phyloP scores from a whole-genome alignment of 1,140 invertebrate species.

The Oryzaephilus surinamensis region DNA sequence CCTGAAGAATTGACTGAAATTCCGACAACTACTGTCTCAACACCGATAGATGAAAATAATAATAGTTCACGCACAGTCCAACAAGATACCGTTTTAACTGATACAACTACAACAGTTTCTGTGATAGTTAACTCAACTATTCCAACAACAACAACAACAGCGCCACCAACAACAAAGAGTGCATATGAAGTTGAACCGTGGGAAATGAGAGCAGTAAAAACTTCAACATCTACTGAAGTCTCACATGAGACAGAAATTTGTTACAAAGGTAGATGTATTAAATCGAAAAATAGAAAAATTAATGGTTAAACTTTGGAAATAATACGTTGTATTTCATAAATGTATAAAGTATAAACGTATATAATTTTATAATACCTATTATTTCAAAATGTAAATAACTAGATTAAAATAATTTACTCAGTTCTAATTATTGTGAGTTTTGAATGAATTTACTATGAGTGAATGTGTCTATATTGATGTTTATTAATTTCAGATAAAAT shows the following conservation, averaged over 20 bases:
- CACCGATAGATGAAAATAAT: conserved; percentile 1
- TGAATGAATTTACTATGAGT: too few relatives aligned
- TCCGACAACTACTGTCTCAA: conserved; percentile 7
- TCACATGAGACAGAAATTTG: conserved; percentile 80
- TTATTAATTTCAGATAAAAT: too few relatives aligned
- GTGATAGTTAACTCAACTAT: conserved; percentile 12
- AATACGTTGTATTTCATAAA: too few relatives aligned
- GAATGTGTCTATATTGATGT: too few relatives aligned
- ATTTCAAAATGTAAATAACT: too few relatives aligned
- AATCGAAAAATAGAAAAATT: conserved; percentile 46
- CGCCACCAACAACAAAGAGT: conserved; percentile 6
- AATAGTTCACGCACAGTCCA: too few relatives aligned
- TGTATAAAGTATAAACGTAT: too few relatives aligned
- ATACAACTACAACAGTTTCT: conserved; percentile 1
- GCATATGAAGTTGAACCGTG: conserved; percentile 38
- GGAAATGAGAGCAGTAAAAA: conserved; percentile 44
- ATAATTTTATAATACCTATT: too few relatives aligned
- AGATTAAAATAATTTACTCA: too few relatives aligned
- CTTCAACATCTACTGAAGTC: conserved; percentile 62
- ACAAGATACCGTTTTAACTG: too few relatives aligned
- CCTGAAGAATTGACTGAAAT: conserved; percentile 24
- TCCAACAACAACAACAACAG: conserved; percentile 18
- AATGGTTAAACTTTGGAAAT: too few relatives aligned
- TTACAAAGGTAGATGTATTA: conserved; percentile 70
- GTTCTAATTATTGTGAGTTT: too few relatives aligned